Base-by-base conservation (phyloP, 2,797 vertebrate genomes). In the Acanthopagrus latus region DNA sequence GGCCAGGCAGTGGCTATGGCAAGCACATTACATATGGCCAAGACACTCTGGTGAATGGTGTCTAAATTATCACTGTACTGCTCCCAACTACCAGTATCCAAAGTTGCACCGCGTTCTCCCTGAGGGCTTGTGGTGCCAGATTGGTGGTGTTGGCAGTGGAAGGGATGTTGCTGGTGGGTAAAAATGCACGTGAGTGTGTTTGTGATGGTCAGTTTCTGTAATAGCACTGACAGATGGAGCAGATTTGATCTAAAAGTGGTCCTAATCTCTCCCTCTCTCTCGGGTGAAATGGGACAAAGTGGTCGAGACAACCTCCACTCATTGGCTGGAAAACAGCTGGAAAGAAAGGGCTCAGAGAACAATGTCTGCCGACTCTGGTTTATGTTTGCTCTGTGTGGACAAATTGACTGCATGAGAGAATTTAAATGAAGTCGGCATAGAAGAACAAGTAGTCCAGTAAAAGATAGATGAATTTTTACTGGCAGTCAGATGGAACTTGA, bases 11-110 rank as follows among this genome's bases (percentile, higher is more conserved):
- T 46, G 94, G 95, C 82, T 16, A 54, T 71, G 93, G 82, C 74
- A 94, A 93, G 88, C 93, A 88, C 87, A 94, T 94, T 87, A 96
- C 97, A 91, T 98, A 97, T 90, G 97, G 97, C 78, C 4, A 18
- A 95, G 96, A 17, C 54, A 96, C 89, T 97, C 96, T 94, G 96
- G 95, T 97, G 94, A 91, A 95, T 95, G 92, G 92, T 93, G 88
- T 87, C 93, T 91, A 93, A 88, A 63, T 89, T 76, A 59, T 60
- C 23, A 55, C 12, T n/a, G 76, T 47, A 25, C 64, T 47, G 23
- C 60, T 25, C 72, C 58, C 65, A 68, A 51, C 71, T 43, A 73
- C 27, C 62, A 59, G 75, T 74, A 72, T 78, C 75, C 7, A 13
- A 64, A 74, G 67, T 67, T 52, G 71, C 64, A 65, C 48, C 12